Percentiles rank a stretch among this genome's conserved stretches.
These are phyloP conservation scores for Corythucha ciliata DNA, from an alignment of 2,888 invertebrate species.

Conservation along the genomic window DNA sequence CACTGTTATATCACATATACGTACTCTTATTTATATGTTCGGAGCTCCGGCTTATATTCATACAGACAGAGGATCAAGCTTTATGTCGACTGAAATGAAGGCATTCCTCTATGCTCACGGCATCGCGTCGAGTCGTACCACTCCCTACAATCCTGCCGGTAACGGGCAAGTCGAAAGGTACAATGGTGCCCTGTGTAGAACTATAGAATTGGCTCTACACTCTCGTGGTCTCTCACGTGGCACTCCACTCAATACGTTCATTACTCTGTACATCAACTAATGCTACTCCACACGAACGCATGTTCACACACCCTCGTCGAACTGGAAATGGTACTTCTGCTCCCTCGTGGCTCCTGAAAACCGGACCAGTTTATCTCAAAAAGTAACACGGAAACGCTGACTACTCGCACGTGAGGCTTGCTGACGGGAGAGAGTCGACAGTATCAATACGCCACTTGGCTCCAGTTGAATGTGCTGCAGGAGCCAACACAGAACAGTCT, in stretches of 20 bases:
- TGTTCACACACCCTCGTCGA: no score
- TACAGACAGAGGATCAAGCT: not conserved
- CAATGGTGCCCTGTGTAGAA: not conserved
- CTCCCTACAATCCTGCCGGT: not conserved
- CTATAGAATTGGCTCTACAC: not conserved
- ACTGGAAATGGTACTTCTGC: no score
- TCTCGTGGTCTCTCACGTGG: not conserved
- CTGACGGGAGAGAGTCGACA: no score
- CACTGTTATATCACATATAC: not conserved
- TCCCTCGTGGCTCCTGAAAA: not conserved
- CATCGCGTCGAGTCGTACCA: not conserved
- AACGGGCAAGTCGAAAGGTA: slow-evolving; percentile 6
- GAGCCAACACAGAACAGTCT: no score
- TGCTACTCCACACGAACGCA: slow-evolving; percentile 6
- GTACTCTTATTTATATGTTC: not conserved
- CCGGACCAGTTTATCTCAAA: no score
- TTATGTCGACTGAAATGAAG: not conserved
- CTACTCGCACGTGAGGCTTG: no score
- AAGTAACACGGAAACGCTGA: no score
- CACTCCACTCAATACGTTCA: slow-evolving; percentile 9
- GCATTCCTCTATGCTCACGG: not conserved
- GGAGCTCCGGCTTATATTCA: not conserved
- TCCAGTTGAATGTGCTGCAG: no score
- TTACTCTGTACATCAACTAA: slow-evolving; percentile 1
- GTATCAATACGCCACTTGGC: no score